phyloP scores from a whole-genome alignment of 2,888 invertebrate species.

The Timema podura region DNA sequence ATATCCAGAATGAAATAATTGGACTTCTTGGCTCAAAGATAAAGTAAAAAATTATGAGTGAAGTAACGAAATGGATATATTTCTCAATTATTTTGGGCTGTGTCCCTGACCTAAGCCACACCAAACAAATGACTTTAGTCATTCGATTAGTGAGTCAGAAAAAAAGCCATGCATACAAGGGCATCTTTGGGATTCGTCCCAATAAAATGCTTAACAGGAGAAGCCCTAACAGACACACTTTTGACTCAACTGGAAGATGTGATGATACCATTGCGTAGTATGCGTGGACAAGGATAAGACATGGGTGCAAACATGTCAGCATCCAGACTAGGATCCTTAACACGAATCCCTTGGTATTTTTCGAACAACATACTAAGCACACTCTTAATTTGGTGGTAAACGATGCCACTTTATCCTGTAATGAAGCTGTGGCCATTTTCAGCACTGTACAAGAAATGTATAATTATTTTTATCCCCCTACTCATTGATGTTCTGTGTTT shows the following conservation, averaged over 20 bases:
- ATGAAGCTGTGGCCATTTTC: conserved; percentile 1
- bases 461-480: not conserved
- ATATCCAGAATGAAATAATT: too few species aligned
- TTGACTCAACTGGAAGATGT: not conserved
- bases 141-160: not conserved
- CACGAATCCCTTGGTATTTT: not conserved
- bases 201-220: not conserved
- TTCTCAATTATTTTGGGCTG: too few species aligned
- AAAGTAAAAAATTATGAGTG: too few species aligned
- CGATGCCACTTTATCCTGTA: conserved; percentile 2
- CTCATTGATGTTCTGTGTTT: conserved; percentile 5
- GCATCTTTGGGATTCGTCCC: not conserved
- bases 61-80: too few species aligned
- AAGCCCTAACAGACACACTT: not conserved
- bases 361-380: not conserved
- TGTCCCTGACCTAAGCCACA: too few species aligned
- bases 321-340: conserved; percentile 2
- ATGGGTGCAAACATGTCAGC: too few species aligned
- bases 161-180: not conserved
- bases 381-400: not conserved
- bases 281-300: conserved; percentile 2
- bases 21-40: too few species aligned
- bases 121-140: too few species aligned
- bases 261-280: conserved; percentile 1
- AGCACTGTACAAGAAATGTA: conserved; percentile 4